Percentiles rank a stretch among this genome's conserved stretches.
phyloP scores from a whole-genome alignment of 2,113 vertebrate genomes.

The Corapipo altera region DNA sequence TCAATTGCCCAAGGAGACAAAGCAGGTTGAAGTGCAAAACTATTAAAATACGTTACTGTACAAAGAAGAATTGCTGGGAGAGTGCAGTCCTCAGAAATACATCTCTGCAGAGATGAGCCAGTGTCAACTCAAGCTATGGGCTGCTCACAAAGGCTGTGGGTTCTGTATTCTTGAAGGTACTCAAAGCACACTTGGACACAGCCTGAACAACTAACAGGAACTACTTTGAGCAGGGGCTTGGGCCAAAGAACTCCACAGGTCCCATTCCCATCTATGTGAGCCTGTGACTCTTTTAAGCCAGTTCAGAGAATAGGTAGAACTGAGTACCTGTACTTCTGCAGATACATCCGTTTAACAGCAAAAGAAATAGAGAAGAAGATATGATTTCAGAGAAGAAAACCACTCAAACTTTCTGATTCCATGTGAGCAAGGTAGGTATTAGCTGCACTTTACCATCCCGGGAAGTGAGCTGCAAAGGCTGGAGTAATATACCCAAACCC shows the following conservation, averaged over 20 bases:
- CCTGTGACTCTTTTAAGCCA: background rate
- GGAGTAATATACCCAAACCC: background rate
- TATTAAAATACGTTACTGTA: background rate
- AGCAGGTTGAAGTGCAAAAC: background rate
- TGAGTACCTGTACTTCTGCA: background rate
- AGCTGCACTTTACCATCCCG: background rate
- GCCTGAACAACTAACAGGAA: background rate
- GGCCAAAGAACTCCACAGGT: background rate
- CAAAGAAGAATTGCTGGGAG: background rate
- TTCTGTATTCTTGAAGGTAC: background rate
- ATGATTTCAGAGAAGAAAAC: background rate
- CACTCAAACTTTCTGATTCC: background rate
- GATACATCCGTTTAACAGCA: background rate
- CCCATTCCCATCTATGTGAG: background rate
- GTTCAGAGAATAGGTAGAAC: background rate
- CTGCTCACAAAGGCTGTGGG: background rate
- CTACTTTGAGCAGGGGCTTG: background rate
- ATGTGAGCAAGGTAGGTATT: background rate
- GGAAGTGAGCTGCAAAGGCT: background rate
- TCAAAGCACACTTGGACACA: background rate
- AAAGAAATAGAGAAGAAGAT: background rate
- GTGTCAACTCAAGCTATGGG: background rate
- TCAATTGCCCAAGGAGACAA: background rate
- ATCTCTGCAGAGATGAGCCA: background rate
- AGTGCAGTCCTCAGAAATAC: background rate